These are phyloP conservation scores for Nilaparvata lugens DNA, from an alignment of 1,140 invertebrate species.

Conservation along the genomic window DNA sequence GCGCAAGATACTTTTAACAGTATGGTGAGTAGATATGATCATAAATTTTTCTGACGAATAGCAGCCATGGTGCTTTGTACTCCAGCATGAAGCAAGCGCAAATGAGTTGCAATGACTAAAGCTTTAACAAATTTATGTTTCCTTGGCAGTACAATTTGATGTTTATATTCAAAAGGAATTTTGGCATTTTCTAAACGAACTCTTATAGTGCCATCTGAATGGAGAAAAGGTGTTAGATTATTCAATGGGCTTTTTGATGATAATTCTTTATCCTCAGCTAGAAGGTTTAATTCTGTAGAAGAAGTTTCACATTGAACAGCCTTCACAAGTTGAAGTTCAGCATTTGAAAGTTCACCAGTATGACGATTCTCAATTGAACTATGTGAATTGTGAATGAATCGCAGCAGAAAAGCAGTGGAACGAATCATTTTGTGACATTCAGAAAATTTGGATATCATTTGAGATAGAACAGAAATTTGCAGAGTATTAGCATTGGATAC, in stretches of 20 bases:
- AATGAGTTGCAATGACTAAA: slow-evolving; percentile 3
- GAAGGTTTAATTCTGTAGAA: no score
- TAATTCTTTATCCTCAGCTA: no score
- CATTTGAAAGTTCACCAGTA: no score
- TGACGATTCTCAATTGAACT: no score
- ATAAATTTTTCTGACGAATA: slow-evolving; percentile 3
- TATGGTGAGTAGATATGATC: background rate
- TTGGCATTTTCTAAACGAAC: background rate
- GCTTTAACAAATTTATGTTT: background rate
- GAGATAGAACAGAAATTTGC: no score
- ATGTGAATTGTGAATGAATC: no score
- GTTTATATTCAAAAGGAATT: background rate
- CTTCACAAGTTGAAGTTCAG: no score
- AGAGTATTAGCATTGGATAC: no score
- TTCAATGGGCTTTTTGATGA: background rate
- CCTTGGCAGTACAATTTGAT: background rate
- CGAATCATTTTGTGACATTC: no score
- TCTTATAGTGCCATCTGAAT: slow-evolving; percentile 21
- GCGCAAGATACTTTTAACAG: slow-evolving; percentile 1
- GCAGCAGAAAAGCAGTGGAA: no score
- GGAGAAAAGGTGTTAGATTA: background rate
- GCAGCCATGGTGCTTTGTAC: background rate
- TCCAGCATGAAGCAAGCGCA: background rate
- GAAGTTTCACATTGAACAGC: no score
- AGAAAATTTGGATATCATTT: no score